These are phyloP conservation scores for Cebidichthys violaceus DNA, from an alignment of 2,113 vertebrate genomes.

Conservation along the genomic window DNA sequence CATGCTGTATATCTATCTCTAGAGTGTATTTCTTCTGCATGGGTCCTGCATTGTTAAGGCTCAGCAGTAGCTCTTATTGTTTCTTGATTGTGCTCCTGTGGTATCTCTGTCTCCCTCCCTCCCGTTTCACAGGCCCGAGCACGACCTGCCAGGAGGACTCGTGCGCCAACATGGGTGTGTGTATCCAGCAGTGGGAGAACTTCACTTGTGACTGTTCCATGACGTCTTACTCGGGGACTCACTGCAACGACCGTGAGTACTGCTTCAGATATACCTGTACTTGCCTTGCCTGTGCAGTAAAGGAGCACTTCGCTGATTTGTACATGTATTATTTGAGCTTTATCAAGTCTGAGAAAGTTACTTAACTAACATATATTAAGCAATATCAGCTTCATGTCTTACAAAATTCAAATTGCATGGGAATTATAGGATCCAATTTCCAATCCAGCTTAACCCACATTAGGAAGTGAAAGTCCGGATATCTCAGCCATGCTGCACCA, in stretches of 20 bases:
- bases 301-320: conserved; percentile 11
- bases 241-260: conserved; percentile 98
- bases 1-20: conserved; percentile 27
- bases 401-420: not conserved
- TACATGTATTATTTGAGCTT: not conserved
- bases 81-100: conserved; percentile 48
- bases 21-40: conserved; percentile 71
- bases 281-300: not conserved
- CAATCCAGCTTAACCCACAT: not conserved
- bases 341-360: not conserved
- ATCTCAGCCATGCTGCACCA: not conserved
- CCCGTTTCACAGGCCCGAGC: conserved; percentile 86
- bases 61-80: conserved; percentile 25
- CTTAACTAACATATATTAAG: not conserved
- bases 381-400: not conserved
- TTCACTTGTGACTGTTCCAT: conserved; percentile 98
- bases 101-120: not conserved
- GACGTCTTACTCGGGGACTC: conserved; percentile 95
- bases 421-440: not conserved
- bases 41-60: conserved; percentile 49
- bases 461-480: not conserved
- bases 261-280: not conserved
- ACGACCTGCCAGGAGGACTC: conserved; percentile 98
- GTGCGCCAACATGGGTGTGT: conserved; percentile 96
- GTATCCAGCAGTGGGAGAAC: conserved; percentile 98